These are phyloP conservation scores for Lutraria rhynchaena DNA, from an alignment of 1,140 invertebrate genomes.

Conservation along the genomic window DNA sequence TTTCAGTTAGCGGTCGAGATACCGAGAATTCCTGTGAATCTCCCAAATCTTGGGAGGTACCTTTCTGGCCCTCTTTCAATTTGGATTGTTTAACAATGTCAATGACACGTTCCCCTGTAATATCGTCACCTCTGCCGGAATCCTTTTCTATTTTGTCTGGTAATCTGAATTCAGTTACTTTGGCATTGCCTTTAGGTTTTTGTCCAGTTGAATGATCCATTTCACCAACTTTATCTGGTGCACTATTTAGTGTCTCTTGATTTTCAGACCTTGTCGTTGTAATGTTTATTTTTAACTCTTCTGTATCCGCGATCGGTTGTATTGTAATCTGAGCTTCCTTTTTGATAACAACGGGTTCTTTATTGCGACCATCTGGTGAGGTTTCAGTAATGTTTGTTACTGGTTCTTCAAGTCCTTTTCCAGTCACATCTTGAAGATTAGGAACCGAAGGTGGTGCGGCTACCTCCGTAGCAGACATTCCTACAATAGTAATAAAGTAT, in stretches of 20 bases:
- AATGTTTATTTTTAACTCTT: slow-evolving; percentile 10
- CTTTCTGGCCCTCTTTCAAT: slow-evolving; percentile 27
- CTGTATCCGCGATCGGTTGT: not conserved
- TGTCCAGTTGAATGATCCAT: slow-evolving; percentile 5
- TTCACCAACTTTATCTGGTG: not conserved
- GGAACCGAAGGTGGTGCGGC: slow-evolving; percentile 12
- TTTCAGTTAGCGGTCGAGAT: slow-evolving; percentile 49
- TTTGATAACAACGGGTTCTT: not conserved
- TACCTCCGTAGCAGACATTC: slow-evolving; percentile 36
- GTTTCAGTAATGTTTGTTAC: not conserved
- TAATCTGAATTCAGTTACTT: slow-evolving; percentile 51
- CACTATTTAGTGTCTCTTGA: not conserved
- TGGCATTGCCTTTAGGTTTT: slow-evolving; percentile 12
- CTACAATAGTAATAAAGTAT: slow-evolving; percentile 12
- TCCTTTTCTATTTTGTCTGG: slow-evolving; percentile 35
- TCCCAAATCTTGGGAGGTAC: slow-evolving; percentile 1
- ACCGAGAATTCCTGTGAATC: slow-evolving; percentile 8
- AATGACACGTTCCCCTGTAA: slow-evolving; percentile 18
- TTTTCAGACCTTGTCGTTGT: not conserved
- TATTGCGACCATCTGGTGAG: slow-evolving; percentile 18
- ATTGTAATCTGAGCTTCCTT: not conserved
- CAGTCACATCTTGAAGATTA: slow-evolving; percentile 29
- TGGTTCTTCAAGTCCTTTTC: slow-evolving; percentile 1
- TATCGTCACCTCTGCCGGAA: slow-evolving; percentile 31
- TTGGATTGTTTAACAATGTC: slow-evolving; percentile 59